These are phyloP conservation scores for Colostygia pectinataria DNA, from an alignment of 2,888 invertebrate species.

Conservation along the genomic window DNA sequence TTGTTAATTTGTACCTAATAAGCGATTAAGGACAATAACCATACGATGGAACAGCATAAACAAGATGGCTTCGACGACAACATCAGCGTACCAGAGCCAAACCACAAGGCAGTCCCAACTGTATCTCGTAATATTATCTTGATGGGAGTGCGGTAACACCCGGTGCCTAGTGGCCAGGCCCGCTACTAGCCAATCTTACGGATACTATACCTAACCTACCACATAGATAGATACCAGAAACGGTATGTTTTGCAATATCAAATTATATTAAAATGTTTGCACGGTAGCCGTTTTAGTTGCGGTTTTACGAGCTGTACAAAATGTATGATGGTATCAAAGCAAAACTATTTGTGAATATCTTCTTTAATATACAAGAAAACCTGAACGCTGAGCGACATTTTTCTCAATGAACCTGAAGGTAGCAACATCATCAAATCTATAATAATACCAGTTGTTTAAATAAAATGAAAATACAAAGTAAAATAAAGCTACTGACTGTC, in stretches of 20 bases:
- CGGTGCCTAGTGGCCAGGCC: conserved; percentile 22
- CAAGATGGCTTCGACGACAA: conserved; percentile 28
- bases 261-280: conserved; percentile 20
- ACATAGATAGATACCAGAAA: conserved; percentile 20
- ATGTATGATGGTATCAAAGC: conserved; percentile 9
- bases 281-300: conserved; percentile 3
- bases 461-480: too few species aligned
- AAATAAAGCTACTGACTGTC: conserved; percentile 6
- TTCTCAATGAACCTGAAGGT: too few species aligned
- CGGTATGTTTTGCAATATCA: conserved; percentile 22
- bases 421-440: too few species aligned
- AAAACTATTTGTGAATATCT: too few species aligned
- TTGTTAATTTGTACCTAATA: too few species aligned
- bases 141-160: conserved; percentile 50
- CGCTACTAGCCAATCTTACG: conserved; percentile 31
- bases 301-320: conserved; percentile 9
- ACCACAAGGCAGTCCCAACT: conserved; percentile 50
- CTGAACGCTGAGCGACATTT: too few species aligned
- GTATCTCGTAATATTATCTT: conserved; percentile 53
- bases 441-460: too few species aligned
- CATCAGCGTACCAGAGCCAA: conserved; percentile 44
- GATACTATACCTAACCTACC: conserved; percentile 14
- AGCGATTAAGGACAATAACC: conserved; percentile 11
- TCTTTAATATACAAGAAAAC: too few species aligned
- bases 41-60: conserved; percentile 15